Base-by-base conservation (phyloP, 2,113 vertebrate species). In the Coreoperca whiteheadi region DNA sequence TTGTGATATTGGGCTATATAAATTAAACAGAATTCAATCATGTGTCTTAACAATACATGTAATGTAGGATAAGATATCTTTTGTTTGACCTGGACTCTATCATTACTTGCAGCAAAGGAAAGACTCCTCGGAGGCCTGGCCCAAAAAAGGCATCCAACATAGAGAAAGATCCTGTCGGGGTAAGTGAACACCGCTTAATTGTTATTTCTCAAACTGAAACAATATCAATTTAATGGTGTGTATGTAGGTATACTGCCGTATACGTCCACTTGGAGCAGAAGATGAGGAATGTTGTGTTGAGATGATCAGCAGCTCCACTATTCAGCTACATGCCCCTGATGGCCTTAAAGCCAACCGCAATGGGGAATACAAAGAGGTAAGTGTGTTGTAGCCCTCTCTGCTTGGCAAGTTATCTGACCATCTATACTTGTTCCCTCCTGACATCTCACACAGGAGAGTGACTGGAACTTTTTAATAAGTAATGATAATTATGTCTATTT, bases 311-410 rank as follows among this genome's bases (percentile, higher is more conserved):
- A 96, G 90, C 74, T 95, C 94, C 23, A 98, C 97, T 0, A 96
- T 99, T 81, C 98, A 99, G 92, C 93, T 99, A 11, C 98, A 99
- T 64, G 95, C 97, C 0, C 98, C 98, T 10, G 97, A 99, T 68
- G 97, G 98, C 0, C 96, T 95, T 28, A 95, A 96, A 67, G 92
- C 97, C 7, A 96, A 96, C 92, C 95, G 98, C n/a, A 98, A 97
- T 73, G 98, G 98, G 3, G 98, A 99, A 81, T 99, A 95, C 87
- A 98, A 98, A 75, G 98, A 99, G 96, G 98, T 98, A 77, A 67
- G 81, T 67, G 21, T 48, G 23, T 2, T 11, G 10, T 18, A 14
- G 6, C 2, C 7, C 20, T 53, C 0, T 56, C 1, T 76, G 21
- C 48, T 32, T 71, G 20, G 30, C 2, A 9, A 39, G 39, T 60